Percentiles rank a stretch among this genome's conserved stretches.
These are phyloP conservation scores for Nephrocerus scutellatus DNA, from an alignment of 2,888 invertebrate genomes.

Conservation along the genomic window DNA sequence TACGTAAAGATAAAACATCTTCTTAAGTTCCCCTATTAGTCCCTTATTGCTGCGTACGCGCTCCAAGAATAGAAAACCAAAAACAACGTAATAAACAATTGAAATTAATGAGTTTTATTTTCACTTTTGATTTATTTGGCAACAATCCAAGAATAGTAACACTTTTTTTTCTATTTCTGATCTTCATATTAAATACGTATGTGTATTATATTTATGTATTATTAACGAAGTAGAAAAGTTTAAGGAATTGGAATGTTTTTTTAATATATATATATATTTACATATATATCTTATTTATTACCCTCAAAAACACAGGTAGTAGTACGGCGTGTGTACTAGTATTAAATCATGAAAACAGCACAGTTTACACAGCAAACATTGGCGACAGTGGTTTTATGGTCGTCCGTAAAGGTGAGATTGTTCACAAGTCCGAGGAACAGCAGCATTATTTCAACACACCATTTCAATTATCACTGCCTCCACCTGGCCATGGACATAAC, in stretches of 20 bases:
- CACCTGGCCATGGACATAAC: conserved; percentile 78
- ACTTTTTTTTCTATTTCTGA: conserved; percentile 6
- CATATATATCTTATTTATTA: conserved; percentile 12
- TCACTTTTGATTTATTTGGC: too few species aligned
- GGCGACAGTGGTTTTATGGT: conserved; percentile 99
- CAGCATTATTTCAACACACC: conserved; percentile 99
- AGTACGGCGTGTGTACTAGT: conserved; percentile 97
- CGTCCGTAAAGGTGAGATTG: conserved; percentile 75
- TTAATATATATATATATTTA: conserved; percentile 6
- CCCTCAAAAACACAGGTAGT: conserved; percentile 74
- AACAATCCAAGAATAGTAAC: conserved; percentile 9
- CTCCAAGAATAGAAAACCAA: too few species aligned
- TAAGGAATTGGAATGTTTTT: conserved; percentile 12
- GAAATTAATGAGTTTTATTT: too few species aligned
- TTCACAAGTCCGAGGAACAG: conserved; percentile 92
- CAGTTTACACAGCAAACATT: conserved; percentile 92
- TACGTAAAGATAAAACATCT: too few species aligned
- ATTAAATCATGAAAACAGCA: conserved; percentile 80
- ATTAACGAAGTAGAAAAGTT: conserved; percentile 1
- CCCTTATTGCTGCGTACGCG: too few species aligned
- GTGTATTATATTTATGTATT: not conserved
- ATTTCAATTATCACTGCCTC: conserved; percentile 91
- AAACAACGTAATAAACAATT: too few species aligned
- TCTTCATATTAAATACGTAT: conserved; percentile 4
- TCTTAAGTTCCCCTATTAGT: too few species aligned